Evolutionary conservation across 2,888 invertebrate species (phyloP).

Genomic region (Odontothrips loti): DNA sequence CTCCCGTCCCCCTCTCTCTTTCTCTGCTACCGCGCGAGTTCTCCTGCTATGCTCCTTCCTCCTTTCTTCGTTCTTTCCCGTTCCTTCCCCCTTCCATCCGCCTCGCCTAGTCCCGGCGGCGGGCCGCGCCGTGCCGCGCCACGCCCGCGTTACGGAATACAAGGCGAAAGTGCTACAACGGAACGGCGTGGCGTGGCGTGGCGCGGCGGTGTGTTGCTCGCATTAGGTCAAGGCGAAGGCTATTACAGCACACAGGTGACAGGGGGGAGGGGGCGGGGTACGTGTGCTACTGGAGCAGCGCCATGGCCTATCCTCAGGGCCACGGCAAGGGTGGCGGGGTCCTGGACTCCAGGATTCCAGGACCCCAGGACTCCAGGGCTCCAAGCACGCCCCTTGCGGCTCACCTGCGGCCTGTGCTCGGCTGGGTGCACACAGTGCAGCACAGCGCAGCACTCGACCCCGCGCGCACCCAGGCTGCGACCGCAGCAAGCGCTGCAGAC

Average conservation of each 20-base stretch:
- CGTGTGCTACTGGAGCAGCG: background rate
- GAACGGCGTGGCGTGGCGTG: background rate
- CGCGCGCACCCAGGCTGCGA: background rate
- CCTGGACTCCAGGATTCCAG: too few species aligned
- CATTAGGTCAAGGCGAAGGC: slow-evolving; percentile 28
- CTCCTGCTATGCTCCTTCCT: background rate
- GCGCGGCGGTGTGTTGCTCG: slow-evolving; percentile 14
- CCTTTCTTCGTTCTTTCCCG: background rate
- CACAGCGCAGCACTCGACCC: background rate
- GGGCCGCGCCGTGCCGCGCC: background rate
- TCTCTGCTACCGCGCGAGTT: too few species aligned
- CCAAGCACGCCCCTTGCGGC: too few species aligned
- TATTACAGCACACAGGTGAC: slow-evolving; percentile 22
- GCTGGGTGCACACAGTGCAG: background rate
- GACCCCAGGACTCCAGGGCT: too few species aligned
- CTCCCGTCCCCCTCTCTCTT: background rate
- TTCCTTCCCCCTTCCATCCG: background rate
- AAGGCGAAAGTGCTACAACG: background rate
- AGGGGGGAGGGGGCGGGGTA: slow-evolving; percentile 26
- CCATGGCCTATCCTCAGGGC: too few species aligned
- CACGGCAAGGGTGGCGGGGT: too few species aligned
- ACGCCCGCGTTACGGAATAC: too few species aligned
- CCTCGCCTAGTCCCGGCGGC: background rate
- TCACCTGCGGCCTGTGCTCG: too few species aligned
- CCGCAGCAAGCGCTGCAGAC: background rate